phyloP scores from a whole-genome alignment of 1,140 invertebrate genomes.

The Batillaria attramentaria region DNA sequence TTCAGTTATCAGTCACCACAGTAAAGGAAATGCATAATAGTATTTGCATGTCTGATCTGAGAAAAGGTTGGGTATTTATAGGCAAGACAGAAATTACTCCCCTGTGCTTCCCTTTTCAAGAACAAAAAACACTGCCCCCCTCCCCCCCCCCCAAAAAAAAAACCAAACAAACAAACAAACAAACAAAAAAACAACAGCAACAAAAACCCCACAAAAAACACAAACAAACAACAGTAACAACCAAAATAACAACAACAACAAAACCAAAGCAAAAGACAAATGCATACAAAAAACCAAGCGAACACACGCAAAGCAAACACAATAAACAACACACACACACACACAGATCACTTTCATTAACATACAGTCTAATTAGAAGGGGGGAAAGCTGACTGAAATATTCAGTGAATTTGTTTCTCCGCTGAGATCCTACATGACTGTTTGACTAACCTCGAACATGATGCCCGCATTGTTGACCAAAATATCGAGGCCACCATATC shows the following conservation, averaged over 20 bases:
- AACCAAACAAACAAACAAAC: not conserved
- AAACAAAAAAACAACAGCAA: not conserved
- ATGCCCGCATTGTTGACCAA: constrained; percentile 90
- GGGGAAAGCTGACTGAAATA: no score
- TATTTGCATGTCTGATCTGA: no score
- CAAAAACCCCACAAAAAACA: not conserved
- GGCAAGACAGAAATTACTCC: not conserved
- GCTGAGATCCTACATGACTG: no score
- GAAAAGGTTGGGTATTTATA: not conserved
- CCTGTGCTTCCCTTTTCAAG: not conserved
- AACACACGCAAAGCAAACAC: constrained; percentile 64
- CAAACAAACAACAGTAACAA: not conserved
- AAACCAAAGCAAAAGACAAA: not conserved
- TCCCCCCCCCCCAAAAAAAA: not conserved
- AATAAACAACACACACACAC: constrained; percentile 45
- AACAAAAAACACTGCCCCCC: not conserved
- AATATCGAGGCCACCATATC: constrained; percentile 84
- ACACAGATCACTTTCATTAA: constrained; percentile 62
- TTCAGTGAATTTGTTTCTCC: no score
- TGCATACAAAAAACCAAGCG: not conserved
- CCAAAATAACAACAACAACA: not conserved
- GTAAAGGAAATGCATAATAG: no score
- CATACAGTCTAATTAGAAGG: constrained; percentile 32
- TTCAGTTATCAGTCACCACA: no score
- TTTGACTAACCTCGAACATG: constrained; percentile 78